Evolutionary conservation across 1,140 invertebrate genomes (phyloP).

Genomic region (Sycophila sp.): DNA sequence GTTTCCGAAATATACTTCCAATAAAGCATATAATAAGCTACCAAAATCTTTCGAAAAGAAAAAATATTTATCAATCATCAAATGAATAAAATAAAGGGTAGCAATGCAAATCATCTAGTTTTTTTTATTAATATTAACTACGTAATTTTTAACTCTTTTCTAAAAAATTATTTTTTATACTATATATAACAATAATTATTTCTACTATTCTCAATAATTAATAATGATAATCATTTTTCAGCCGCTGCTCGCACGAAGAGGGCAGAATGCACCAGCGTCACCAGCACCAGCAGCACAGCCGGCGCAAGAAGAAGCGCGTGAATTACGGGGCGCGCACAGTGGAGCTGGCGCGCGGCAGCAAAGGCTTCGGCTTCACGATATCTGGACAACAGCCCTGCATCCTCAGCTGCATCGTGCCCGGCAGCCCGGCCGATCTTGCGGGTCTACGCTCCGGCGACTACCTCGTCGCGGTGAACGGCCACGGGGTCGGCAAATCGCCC

Average conservation of each 20-base stretch:
- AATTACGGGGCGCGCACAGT: constrained; percentile 85
- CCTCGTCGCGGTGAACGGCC: constrained; percentile 89
- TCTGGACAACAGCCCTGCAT: constrained; percentile 93
- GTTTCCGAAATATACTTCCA: too few relatives aligned
- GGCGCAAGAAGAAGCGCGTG: constrained; percentile 81
- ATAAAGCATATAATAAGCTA: too few relatives aligned
- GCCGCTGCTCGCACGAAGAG: background rate
- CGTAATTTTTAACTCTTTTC: too few relatives aligned
- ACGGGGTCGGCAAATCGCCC: constrained; percentile 86
- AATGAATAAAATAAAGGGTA: too few relatives aligned
- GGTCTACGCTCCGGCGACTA: constrained; percentile 91
- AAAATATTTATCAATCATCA: too few relatives aligned
- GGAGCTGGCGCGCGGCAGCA: constrained; percentile 83
- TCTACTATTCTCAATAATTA: too few relatives aligned
- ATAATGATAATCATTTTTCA: background rate
- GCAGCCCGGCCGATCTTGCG: constrained; percentile 85
- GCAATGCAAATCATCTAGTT: too few relatives aligned
- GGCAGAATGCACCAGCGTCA: constrained; percentile 23
- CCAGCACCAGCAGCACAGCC: constrained; percentile 70
- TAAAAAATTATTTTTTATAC: too few relatives aligned
- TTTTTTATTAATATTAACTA: too few relatives aligned
- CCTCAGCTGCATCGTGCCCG: constrained; percentile 85
- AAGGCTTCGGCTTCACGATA: constrained; percentile 92
- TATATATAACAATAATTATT: too few relatives aligned
- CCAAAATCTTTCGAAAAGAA: too few relatives aligned